These are phyloP conservation scores for Calyptomena viridis DNA, from an alignment of 2,113 vertebrate species.

Conservation along the genomic window DNA sequence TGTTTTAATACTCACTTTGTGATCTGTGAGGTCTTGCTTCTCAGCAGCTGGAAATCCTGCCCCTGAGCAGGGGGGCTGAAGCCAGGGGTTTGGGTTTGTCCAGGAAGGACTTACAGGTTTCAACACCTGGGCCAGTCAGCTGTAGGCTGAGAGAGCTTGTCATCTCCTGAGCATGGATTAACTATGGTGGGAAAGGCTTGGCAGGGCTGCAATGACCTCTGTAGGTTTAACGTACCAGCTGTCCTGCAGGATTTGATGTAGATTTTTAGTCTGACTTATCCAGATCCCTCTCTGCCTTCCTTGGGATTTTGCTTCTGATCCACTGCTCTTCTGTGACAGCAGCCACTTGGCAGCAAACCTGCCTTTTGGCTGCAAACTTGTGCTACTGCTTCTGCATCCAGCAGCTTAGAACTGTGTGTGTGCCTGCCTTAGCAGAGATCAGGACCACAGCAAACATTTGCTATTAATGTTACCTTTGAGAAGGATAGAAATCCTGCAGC, in stretches of 20 bases:
- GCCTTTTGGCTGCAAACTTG: background rate
- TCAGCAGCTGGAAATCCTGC: background rate
- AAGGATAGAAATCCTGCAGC: background rate
- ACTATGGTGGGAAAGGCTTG: background rate
- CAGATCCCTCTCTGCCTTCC: background rate
- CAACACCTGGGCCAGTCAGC: background rate
- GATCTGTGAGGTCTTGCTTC: background rate
- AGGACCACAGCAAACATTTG: background rate
- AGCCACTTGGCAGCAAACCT: background rate
- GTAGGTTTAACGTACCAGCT: background rate
- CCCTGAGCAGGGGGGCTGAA: background rate
- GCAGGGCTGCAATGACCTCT: background rate
- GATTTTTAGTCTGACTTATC: background rate
- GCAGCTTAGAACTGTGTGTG: background rate
- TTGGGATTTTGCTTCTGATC: slow-evolving; percentile 28
- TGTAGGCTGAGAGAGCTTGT: background rate
- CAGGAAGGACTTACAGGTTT: background rate
- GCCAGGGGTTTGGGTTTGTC: background rate
- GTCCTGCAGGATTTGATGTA: background rate
- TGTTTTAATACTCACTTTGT: background rate
- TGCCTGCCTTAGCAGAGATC: background rate
- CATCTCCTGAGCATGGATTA: background rate
- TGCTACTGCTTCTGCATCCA: background rate
- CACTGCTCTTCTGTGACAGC: background rate
- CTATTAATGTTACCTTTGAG: background rate